Conservation (phyloP, 2,797 vertebrate species). For the Triplophysa yarkandensis region DNA sequence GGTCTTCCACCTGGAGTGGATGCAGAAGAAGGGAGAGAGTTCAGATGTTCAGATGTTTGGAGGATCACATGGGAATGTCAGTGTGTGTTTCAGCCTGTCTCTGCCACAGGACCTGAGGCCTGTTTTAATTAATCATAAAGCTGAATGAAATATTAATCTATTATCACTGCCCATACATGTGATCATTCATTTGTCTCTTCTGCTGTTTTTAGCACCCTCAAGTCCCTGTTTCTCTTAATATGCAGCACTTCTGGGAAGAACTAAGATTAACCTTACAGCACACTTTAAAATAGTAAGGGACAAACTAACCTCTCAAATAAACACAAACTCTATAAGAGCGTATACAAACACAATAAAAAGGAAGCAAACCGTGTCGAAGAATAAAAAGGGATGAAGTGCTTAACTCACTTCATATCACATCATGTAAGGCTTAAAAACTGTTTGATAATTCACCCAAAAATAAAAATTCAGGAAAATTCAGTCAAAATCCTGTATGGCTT, state of each 20-base stretch:
- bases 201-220: constrained; percentile 65
- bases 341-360: constrained; percentile 35
- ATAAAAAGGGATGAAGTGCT: neutral
- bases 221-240: constrained; percentile 67
- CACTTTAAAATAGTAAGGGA: constrained; percentile 47
- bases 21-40: constrained; percentile 49
- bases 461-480: no score
- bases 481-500: no score
- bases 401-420: no score
- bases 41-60: constrained; percentile 62
- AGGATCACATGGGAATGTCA: constrained; percentile 74
- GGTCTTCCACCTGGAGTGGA: constrained; percentile 54
- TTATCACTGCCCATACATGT: constrained; percentile 75
- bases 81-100: constrained; percentile 73
- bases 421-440: no score
- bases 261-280: constrained; percentile 56
- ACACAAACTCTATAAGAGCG: constrained; percentile 25
- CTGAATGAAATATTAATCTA: constrained; percentile 80
- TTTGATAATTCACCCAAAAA: no score
- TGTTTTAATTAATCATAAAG: constrained; percentile 83
- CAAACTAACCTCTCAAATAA: neutral
- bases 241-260: constrained; percentile 61
- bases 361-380: neutral
- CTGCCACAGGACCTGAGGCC: constrained; percentile 77
- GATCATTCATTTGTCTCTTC: constrained; percentile 63